Evolutionary conservation across 2,888 invertebrate genomes (phyloP), one percentile per base, ranked within the genome.

Genomic region (Acheta domesticus): DNA sequence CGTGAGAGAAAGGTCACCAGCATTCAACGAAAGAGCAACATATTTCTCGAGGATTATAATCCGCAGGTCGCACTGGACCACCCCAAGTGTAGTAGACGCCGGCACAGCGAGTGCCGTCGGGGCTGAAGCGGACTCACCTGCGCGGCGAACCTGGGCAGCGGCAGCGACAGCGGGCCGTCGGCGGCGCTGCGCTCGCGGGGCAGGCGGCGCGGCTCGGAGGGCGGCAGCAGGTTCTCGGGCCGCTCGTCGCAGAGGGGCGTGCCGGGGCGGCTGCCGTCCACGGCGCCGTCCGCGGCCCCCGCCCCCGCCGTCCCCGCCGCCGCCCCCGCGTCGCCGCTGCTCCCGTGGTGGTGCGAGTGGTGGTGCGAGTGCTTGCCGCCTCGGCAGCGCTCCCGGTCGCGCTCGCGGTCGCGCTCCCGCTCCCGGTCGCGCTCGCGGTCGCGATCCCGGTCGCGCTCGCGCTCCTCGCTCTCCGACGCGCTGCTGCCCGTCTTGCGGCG

Each of bases 81-180:
- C 2, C 23, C 23, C n/a, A n/a, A n/a, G n/a, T n/a, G n/a, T n/a
- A n/a, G n/a, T n/a, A n/a, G n/a, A n/a, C n/a, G n/a, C n/a, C n/a
- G n/a, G n/a, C n/a, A 23, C 2, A 23, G 23, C 3, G 23, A 1
- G 23, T n/a, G n/a, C n/a, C n/a, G n/a, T 2, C 23, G 23, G 23
- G 23, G 23, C 2, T 0, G 23, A 23, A 36, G 8, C 36, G 36
- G 36, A 62, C 62, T 62, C 84, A 93, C 89, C 85, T 91, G 91
- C 80, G 93, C 91, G 21, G 96, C 97, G 86, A 97, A 97, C 87
- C 94, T 93, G 74, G 97, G 97, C 84, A 97, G 88, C 36, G 97
- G 96, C 84, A 97, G 88, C 84, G 93, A 93, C 87, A 96, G 90
- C 50, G 96, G 94, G 19, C 92, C 91, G 81, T 87, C 90, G 86